These are phyloP conservation scores for Aphis gossypii DNA, from an alignment of 1,140 invertebrate species.

Conservation along the genomic window DNA sequence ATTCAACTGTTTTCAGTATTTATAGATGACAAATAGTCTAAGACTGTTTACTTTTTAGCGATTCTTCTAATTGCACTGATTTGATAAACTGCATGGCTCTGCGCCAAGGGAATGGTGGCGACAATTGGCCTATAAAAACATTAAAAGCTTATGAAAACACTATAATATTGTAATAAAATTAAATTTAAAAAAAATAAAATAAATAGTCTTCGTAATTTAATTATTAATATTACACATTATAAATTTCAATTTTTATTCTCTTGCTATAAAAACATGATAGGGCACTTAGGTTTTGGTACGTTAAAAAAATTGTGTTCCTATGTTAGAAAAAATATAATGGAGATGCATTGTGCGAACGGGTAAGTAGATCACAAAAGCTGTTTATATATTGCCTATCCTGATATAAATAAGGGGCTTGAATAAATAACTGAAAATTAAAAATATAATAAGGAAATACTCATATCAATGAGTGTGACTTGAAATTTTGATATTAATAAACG, in stretches of 20 bases:
- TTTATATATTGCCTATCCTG: not conserved
- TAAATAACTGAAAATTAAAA: not conserved
- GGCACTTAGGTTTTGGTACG: not conserved
- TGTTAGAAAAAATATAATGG: not conserved
- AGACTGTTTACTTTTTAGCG: constrained; percentile 9
- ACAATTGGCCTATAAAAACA: not conserved
- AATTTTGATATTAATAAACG: not conserved
- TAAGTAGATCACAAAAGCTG: not conserved
- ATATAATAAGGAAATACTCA: not conserved
- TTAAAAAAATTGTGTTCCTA: not conserved
- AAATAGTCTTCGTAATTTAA: not conserved
- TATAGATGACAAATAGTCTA: not conserved
- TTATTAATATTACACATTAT: not conserved
- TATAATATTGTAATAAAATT: no score
- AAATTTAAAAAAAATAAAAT: no score
- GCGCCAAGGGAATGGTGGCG: constrained; percentile 40
- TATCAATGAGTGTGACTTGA: not conserved
- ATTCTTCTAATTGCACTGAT: constrained; percentile 39
- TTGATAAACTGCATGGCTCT: constrained; percentile 40
- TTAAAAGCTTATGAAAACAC: not conserved
- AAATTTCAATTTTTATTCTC: not conserved
- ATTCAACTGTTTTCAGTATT: not conserved
- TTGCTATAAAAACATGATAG: not conserved
- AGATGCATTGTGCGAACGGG: not conserved
- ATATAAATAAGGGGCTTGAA: not conserved